Evolutionary conservation across 2,888 invertebrate genomes (phyloP).

Genomic region (Crepidodera aurea): DNA sequence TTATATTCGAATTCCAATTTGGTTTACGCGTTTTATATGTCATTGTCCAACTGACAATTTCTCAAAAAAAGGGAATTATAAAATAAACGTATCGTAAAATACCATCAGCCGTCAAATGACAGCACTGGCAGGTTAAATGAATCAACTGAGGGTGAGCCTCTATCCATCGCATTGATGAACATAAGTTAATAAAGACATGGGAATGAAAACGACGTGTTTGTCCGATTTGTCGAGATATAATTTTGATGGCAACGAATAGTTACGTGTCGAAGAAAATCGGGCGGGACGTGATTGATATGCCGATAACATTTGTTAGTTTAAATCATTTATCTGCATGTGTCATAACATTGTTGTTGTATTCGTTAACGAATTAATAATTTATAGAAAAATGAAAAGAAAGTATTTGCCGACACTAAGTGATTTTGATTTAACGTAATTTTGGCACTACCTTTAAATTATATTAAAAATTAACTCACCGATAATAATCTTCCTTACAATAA

Average conservation of each 20-base stretch:
- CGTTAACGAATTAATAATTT: background rate
- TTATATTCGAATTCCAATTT: too few species aligned
- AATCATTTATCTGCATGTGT: slow-evolving; percentile 47
- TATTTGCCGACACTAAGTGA: background rate
- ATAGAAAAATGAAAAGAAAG: background rate
- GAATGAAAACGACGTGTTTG: slow-evolving; percentile 35
- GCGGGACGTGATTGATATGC: slow-evolving; percentile 41
- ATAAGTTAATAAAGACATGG: slow-evolving; percentile 36
- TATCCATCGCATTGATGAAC: slow-evolving; percentile 29
- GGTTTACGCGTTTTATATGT: too few species aligned
- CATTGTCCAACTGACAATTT: background rate
- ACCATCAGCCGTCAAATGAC: slow-evolving; percentile 32
- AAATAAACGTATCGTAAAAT: slow-evolving; percentile 18
- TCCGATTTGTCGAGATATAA: slow-evolving; percentile 39
- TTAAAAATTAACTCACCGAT: slow-evolving; percentile 70
- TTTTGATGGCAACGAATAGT: slow-evolving; percentile 25
- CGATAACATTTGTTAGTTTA: slow-evolving; percentile 50
- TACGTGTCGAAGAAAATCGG: slow-evolving; percentile 7
- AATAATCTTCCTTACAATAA: slow-evolving; percentile 94
- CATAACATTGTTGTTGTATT: slow-evolving; percentile 30
- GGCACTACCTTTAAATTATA: background rate
- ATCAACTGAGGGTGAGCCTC: slow-evolving; percentile 36
- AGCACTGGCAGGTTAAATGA: slow-evolving; percentile 32
- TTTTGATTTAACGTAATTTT: background rate
- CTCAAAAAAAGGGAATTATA: background rate